These are phyloP conservation scores for Benthosema pterotum DNA, from an alignment of 2,797 vertebrate genomes.

Conservation along the genomic window DNA sequence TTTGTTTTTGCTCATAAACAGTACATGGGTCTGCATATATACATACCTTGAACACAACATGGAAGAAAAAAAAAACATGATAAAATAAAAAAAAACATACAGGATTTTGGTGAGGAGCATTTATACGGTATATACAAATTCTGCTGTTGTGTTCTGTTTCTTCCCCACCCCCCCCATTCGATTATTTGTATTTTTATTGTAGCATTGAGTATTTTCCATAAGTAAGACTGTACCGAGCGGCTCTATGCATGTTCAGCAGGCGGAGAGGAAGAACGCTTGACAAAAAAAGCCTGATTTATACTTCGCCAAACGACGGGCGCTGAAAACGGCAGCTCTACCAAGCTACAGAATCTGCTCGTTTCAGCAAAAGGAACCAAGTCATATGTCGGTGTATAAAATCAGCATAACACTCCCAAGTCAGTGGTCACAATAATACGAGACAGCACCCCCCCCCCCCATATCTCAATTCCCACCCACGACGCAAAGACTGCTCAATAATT, in stretches of 20 bases:
- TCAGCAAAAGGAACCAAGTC: too few relatives aligned
- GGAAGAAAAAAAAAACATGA: slow-evolving; percentile 30
- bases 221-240: slow-evolving; percentile 72
- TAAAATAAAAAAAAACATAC: slow-evolving; percentile 80
- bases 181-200: slow-evolving; percentile 24
- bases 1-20: slow-evolving; percentile 98
- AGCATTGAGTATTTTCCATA: slow-evolving; percentile 59
- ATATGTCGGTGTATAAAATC: too few relatives aligned
- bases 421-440: too few relatives aligned
- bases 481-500: too few relatives aligned
- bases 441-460: too few relatives aligned
- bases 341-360: too few relatives aligned
- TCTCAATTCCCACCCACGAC: too few relatives aligned
- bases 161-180: slow-evolving; percentile 17
- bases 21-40: slow-evolving; percentile 98
- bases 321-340: too few relatives aligned
- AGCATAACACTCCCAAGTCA: too few relatives aligned
- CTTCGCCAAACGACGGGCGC: too few relatives aligned
- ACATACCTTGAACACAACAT: slow-evolving; percentile 89
- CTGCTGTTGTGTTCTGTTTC: slow-evolving; percentile 66
- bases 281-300: too few relatives aligned
- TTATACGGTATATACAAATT: slow-evolving; percentile 80
- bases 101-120: slow-evolving; percentile 96
- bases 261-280: neutral
- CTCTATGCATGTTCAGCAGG: slow-evolving; percentile 42